A percentile compares a stretch with the other conserved stretches of the same genome.
phyloP scores from a whole-genome alignment of 1,140 invertebrate species.

The Pygmarrhopalites habei region DNA sequence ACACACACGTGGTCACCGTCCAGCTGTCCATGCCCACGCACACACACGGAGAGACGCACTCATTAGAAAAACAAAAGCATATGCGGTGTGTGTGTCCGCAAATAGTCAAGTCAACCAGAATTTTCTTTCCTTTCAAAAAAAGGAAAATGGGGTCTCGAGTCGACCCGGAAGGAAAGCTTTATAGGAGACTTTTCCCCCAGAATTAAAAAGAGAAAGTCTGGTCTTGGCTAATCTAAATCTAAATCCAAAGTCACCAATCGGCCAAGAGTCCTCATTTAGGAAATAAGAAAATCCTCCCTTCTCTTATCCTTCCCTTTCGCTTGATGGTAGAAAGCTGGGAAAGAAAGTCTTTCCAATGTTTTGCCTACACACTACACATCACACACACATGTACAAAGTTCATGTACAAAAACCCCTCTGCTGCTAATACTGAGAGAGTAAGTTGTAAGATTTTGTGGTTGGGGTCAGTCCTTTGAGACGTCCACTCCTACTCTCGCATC shows the following conservation, averaged over 20 bases:
- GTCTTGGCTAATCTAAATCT: too few species aligned
- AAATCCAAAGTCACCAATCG: too few species aligned
- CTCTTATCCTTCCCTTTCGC: background rate
- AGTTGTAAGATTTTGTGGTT: background rate
- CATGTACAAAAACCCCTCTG: background rate
- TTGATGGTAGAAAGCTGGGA: background rate
- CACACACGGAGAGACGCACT: background rate
- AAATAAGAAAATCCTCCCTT: background rate
- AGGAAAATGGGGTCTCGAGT: too few species aligned
- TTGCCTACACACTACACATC: background rate
- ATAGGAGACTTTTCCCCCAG: too few species aligned
- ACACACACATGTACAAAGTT: background rate
- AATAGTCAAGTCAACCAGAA: background rate
- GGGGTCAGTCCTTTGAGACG: background rate
- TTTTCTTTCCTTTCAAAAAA: background rate
- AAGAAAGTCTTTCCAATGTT: background rate
- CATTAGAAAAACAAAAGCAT: background rate
- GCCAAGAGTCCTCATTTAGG: too few species aligned
- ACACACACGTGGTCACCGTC: background rate
- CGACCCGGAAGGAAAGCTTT: too few species aligned
- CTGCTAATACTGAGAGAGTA: background rate
- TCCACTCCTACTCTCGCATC: background rate
- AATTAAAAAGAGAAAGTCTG: too few species aligned
- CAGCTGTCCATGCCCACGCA: background rate
- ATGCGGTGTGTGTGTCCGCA: background rate